phyloP scores from a whole-genome alignment of 2,797 vertebrate genomes.

The Cephalopachus bancanus region DNA sequence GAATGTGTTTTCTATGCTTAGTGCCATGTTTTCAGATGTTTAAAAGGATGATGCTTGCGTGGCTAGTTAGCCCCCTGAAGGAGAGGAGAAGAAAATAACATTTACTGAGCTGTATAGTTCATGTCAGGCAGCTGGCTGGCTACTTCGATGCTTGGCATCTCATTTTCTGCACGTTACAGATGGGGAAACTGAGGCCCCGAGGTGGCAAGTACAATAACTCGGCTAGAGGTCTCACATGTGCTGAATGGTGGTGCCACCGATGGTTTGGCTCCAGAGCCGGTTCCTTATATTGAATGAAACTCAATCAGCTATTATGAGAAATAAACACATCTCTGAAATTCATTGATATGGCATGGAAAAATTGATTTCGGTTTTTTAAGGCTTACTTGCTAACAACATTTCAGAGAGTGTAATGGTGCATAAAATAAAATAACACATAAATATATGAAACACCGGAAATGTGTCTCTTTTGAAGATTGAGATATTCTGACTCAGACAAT shows the following conservation, averaged over 20 bases:
- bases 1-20: background rate
- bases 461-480: background rate
- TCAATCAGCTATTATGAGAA: background rate
- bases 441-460: background rate
- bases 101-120: background rate
- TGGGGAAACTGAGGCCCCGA: background rate
- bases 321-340: slow-evolving; percentile 27
- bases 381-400: background rate
- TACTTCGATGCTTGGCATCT: background rate
- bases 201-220: background rate
- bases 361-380: background rate
- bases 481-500: background rate
- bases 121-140: background rate
- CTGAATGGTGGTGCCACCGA: background rate
- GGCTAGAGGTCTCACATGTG: background rate
- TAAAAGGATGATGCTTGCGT: background rate
- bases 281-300: background rate
- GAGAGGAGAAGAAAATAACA: background rate
- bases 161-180: background rate
- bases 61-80: background rate
- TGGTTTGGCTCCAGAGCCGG: background rate
- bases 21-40: background rate
- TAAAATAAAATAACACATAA: background rate
- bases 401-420: background rate
- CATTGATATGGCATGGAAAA: slow-evolving; percentile 20